Conservation (phyloP, 2,797 vertebrate species). For the Sylvia borin region DNA sequence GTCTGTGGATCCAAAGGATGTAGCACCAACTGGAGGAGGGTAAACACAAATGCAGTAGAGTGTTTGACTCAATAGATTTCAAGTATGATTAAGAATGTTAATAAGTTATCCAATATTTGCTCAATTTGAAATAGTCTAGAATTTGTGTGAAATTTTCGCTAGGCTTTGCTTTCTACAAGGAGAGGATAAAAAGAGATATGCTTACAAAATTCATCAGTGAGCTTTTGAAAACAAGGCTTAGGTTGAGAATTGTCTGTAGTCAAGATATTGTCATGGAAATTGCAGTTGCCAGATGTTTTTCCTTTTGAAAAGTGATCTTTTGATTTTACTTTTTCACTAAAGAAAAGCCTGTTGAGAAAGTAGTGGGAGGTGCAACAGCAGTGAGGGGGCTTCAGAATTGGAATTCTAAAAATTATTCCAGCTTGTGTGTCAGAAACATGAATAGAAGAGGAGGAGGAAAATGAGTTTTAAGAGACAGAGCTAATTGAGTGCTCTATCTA, state of each 20-base stretch:
- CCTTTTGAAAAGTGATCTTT: constrained; percentile 5
- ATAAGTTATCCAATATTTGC: neutral
- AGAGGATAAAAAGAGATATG: neutral
- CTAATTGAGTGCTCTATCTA: constrained; percentile 12
- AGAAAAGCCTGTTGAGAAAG: constrained; percentile 13
- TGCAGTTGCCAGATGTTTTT: constrained; percentile 34
- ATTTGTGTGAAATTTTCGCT: neutral
- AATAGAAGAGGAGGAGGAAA: constrained; percentile 47
- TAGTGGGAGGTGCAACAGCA: constrained; percentile 20
- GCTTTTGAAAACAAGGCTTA: neutral
- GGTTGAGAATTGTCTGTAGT: neutral
- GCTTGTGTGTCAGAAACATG: neutral
- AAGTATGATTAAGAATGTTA: neutral
- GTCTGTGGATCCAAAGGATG: neutral
- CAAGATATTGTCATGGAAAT: constrained; percentile 13
- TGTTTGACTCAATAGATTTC: neutral
- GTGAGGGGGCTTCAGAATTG: neutral
- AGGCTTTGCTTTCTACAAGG: neutral
- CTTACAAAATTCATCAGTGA: neutral
- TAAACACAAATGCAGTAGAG: neutral
- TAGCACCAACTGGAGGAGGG: neutral
- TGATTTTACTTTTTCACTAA: constrained; percentile 7
- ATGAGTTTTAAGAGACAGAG: constrained; percentile 23
- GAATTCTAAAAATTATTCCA: constrained; percentile 13
- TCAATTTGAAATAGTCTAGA: neutral